Evolutionary conservation across 2,113 vertebrate genomes (phyloP).

Genomic region (Microcebus ravelobensis): DNA sequence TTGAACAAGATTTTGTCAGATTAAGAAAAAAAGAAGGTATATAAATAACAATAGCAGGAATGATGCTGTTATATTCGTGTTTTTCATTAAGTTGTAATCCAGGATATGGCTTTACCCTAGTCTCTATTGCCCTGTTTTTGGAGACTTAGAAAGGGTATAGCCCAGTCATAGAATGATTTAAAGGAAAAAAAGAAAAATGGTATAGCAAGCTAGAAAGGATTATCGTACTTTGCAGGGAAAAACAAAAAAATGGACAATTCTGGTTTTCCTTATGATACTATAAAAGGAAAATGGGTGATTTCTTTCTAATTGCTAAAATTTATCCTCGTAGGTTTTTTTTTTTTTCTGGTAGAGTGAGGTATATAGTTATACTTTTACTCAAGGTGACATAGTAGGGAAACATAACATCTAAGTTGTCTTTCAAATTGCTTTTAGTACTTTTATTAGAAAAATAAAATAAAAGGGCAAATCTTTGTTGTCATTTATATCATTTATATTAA

Average conservation of each 20-base stretch:
- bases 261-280: background rate
- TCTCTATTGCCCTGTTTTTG: background rate
- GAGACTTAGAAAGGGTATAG: background rate
- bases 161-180: too few species aligned
- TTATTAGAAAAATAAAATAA: slow-evolving; percentile 14
- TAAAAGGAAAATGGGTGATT: background rate
- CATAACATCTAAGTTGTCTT: background rate
- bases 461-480: background rate
- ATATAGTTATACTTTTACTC: background rate
- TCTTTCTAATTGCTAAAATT: slow-evolving; percentile 4
- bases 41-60: background rate
- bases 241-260: slow-evolving; percentile 9
- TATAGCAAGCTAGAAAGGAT: background rate
- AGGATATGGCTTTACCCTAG: background rate
- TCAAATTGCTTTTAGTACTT: background rate
- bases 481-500: background rate
- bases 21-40: background rate
- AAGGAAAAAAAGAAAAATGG: too few species aligned
- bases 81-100: background rate
- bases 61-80: background rate
- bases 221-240: background rate
- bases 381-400: background rate
- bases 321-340: background rate
- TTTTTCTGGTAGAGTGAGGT: background rate
- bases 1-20: background rate